Conservation (phyloP, 2,888 invertebrate species). For the Rotaria macrura region DNA sequence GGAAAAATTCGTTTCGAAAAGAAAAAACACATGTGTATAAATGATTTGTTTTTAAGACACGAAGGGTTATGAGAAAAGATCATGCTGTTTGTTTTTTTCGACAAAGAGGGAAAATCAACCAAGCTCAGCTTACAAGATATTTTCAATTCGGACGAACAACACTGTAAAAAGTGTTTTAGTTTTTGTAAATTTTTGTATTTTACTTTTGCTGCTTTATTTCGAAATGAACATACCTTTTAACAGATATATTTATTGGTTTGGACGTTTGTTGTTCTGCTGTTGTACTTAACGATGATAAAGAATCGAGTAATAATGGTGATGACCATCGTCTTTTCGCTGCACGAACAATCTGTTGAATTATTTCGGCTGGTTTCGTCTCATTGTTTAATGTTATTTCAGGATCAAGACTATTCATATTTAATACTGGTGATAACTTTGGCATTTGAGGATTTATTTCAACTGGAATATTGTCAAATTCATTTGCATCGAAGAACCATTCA, state of each 20-base stretch:
- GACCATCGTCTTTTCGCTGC: slow-evolving; percentile 13
- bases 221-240: background rate
- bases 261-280: background rate
- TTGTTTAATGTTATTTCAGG: background rate
- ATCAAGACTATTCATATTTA: background rate
- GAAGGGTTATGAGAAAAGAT: no score
- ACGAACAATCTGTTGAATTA: slow-evolving; percentile 17
- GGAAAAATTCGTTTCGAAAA: background rate
- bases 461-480: background rate
- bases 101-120: background rate
- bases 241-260: slow-evolving; percentile 1
- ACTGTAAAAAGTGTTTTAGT: background rate
- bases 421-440: background rate
- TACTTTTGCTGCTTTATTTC: background rate
- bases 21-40: no score
- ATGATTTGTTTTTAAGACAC: no score
- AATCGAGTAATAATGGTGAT: background rate
- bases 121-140: background rate
- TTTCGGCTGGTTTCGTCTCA: background rate
- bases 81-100: background rate
- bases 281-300: background rate
- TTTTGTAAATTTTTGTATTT: background rate
- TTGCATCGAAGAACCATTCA: background rate
- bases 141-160: background rate
- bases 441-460: slow-evolving; percentile 18